Conservation (phyloP, 2,797 vertebrate genomes). For the Paramormyrops hopkinsi region DNA sequence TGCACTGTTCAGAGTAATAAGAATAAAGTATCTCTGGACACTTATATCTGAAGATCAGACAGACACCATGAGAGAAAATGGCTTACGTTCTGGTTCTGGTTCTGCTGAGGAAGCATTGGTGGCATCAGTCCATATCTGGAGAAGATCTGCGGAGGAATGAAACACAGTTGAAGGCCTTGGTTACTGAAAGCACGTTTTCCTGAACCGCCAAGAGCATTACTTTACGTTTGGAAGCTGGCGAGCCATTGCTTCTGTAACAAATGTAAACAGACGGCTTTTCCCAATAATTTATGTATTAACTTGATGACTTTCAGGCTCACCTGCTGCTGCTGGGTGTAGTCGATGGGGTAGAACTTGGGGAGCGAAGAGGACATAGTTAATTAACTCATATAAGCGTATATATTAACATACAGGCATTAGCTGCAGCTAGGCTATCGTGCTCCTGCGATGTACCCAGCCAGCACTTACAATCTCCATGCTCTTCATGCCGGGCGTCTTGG, state of each 20-base stretch:
- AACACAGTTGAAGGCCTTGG: not conserved
- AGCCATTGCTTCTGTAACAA: not conserved
- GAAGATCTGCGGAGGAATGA: constrained; percentile 43
- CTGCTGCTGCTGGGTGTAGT: constrained; percentile 56
- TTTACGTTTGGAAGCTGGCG: not conserved
- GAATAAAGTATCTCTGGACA: not conserved
- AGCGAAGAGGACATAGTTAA: constrained; percentile 27
- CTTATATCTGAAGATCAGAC: not conserved
- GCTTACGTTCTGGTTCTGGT: constrained; percentile 54
- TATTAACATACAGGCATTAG: not conserved
- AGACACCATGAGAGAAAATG: not conserved
- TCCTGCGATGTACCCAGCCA: not conserved
- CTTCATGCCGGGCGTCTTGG: constrained; percentile 63
- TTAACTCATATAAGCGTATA: not conserved
- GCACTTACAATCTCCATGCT: constrained; percentile 67
- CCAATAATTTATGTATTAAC: not conserved
- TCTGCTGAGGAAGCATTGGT: constrained; percentile 50
- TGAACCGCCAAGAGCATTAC: too few relatives aligned
- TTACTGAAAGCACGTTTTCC: not conserved
- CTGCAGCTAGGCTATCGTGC: not conserved
- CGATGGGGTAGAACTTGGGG: constrained; percentile 64
- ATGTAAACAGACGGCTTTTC: too few relatives aligned
- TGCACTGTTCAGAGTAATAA: not conserved
- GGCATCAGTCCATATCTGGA: constrained; percentile 48
- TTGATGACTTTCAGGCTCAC: constrained; percentile 39